A percentile compares a stretch with the other conserved stretches of the same genome.
phyloP scores from a whole-genome alignment of 1,140 invertebrate genomes.

The Anagrus nilaparvatae region DNA sequence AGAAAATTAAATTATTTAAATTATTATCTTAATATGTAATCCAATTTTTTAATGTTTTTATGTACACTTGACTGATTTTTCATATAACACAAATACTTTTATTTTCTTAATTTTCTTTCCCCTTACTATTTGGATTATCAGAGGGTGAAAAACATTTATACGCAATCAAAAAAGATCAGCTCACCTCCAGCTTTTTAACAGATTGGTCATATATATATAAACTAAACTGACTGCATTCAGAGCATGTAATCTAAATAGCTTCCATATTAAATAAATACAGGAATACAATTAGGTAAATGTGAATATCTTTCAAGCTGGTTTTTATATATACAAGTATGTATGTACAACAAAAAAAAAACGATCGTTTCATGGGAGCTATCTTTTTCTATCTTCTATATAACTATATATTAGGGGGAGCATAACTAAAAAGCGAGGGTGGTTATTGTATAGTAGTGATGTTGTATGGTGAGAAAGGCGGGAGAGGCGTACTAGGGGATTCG shows the following conservation, averaged over 20 bases:
- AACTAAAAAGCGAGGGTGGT: slow-evolving; percentile 12
- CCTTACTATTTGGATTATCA: no score
- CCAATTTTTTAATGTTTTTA: no score
- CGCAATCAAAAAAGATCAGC: not conserved
- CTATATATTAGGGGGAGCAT: slow-evolving; percentile 15
- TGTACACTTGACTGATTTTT: no score
- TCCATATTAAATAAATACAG: slow-evolving; percentile 36
- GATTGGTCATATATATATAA: slow-evolving; percentile 9
- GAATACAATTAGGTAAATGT: slow-evolving; percentile 40
- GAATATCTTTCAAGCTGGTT: slow-evolving; percentile 34
- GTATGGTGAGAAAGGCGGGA: slow-evolving; percentile 42
- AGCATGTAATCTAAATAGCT: slow-evolving; percentile 35
- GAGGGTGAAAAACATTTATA: not conserved
- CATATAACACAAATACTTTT: no score
- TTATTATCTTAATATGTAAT: no score
- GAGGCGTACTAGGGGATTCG: slow-evolving; percentile 35
- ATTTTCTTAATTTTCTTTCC: no score
- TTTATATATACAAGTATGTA: no score
- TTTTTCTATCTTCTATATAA: slow-evolving; percentile 10
- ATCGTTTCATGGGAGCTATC: slow-evolving; percentile 18
- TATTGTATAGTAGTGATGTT: slow-evolving; percentile 21
- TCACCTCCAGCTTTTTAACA: not conserved
- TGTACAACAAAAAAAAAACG: not conserved
- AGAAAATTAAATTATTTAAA: no score
- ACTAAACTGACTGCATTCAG: not conserved